These are phyloP conservation scores for Amazona vittata DNA, from an alignment of 2,113 vertebrate species.

Conservation along the genomic window DNA sequence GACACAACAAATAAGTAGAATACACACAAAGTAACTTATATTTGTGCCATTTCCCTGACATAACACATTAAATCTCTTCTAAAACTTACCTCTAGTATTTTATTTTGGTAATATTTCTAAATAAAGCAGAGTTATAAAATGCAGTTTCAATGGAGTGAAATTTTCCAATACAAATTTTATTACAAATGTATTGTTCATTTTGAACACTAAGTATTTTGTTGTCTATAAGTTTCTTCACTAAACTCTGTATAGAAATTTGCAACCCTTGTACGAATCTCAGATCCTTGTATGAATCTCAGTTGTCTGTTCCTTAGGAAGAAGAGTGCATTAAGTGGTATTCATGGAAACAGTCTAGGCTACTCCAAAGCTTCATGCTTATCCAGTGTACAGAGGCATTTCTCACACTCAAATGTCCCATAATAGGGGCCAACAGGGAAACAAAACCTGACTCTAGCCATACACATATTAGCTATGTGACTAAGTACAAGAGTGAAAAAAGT, in stretches of 20 bases:
- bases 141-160: rapidly evolving
- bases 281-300: neutral
- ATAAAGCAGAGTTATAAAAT: neutral
- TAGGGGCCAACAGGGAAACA: neutral
- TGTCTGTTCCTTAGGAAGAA: neutral
- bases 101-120: neutral
- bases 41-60: neutral
- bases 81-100: neutral
- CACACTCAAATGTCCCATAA: neutral
- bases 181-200: neutral
- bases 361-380: neutral
- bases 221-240: neutral
- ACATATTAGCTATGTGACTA: neutral
- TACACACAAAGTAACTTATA: neutral
- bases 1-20: neutral
- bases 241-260: neutral
- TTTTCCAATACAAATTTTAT: neutral
- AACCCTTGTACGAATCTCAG: neutral
- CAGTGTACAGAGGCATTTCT: neutral
- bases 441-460: neutral
- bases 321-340: neutral
- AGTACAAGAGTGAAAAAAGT: neutral
- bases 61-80: neutral
- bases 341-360: neutral
- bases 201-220: neutral